Evolutionary conservation across 2,888 invertebrate species (phyloP).

Genomic region (Drosophila paucipuncta): DNA sequence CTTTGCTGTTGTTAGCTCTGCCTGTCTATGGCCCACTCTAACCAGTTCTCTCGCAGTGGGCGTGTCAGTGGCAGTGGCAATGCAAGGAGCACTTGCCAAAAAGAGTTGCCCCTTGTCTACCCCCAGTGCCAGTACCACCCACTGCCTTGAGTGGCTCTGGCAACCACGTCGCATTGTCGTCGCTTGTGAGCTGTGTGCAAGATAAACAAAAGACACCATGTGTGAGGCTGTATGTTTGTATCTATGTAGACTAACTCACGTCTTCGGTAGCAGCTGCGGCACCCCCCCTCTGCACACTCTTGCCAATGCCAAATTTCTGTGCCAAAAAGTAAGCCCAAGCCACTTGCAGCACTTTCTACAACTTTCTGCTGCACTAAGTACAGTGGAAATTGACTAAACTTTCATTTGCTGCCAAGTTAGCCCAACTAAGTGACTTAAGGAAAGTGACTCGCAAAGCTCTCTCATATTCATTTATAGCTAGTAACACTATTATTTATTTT

Average conservation of each 20-base stretch:
- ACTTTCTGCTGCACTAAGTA: conserved; percentile 26
- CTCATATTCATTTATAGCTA: background rate
- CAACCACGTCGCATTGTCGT: conserved; percentile 57
- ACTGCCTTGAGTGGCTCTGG: conserved; percentile 47
- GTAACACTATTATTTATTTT: background rate
- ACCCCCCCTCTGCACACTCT: background rate
- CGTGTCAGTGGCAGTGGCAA: conserved; percentile 43
- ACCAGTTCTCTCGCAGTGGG: conserved; percentile 27
- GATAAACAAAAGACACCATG: conserved; percentile 76
- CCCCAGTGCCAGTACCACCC: conserved; percentile 12
- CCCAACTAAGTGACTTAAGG: too few relatives aligned
- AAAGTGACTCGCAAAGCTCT: background rate
- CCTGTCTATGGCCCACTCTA: conserved; percentile 4
- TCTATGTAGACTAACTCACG: conserved; percentile 56
- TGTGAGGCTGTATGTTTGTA: conserved; percentile 4
- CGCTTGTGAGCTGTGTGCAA: conserved; percentile 66
- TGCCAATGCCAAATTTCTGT: conserved; percentile 13
- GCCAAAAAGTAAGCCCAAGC: conserved; percentile 37
- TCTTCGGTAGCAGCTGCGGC: conserved; percentile 53
- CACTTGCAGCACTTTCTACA: conserved; percentile 24
- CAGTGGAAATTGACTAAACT: conserved; percentile 30
- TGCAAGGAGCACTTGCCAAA: conserved; percentile 52
- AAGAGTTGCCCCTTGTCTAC: conserved; percentile 56
- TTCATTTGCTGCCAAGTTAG: background rate
- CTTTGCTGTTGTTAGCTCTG: conserved; percentile 74